These are phyloP conservation scores for Ectemnius cavifrons DNA, from an alignment of 2,888 invertebrate genomes.

Conservation along the genomic window DNA sequence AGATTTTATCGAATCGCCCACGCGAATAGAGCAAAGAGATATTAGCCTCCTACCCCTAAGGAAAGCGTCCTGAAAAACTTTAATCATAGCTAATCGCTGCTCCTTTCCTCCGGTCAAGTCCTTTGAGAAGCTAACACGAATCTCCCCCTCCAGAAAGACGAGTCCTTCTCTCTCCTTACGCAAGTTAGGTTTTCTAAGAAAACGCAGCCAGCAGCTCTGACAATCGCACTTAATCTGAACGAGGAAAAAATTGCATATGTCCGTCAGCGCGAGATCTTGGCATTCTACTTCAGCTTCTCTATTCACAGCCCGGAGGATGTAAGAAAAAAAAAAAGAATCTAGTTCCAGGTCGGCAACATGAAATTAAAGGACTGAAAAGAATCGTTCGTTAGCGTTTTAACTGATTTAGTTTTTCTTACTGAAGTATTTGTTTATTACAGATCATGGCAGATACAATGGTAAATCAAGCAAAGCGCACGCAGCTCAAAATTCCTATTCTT, in stretches of 20 bases:
- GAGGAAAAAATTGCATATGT: conserved; percentile 32
- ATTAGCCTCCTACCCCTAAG: neutral
- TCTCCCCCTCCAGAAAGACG: conserved; percentile 20
- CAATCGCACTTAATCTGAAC: conserved; percentile 58
- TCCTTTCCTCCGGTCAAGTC: conserved; percentile 10
- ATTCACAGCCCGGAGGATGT: neutral
- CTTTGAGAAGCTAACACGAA: conserved; percentile 13
- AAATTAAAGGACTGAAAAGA: too few relatives aligned
- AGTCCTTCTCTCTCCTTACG: conserved; percentile 29
- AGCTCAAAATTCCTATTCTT: too few relatives aligned
- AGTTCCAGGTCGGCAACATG: too few relatives aligned
- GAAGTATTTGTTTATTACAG: too few relatives aligned
- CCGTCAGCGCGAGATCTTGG: conserved; percentile 44
- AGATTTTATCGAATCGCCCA: conserved; percentile 48
- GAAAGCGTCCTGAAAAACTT: neutral
- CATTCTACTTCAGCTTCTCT: conserved; percentile 19
- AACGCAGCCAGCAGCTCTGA: conserved; percentile 59
- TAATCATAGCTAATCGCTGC: neutral
- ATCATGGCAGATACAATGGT: too few relatives aligned
- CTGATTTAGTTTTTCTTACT: too few relatives aligned
- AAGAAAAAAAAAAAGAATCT: neutral
- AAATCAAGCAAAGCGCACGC: too few relatives aligned
- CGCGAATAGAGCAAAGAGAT: conserved; percentile 26
- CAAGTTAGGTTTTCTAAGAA: conserved; percentile 50
- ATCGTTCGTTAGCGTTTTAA: too few relatives aligned